These are phyloP conservation scores for Coendou prehensilis DNA, from an alignment of 2,797 vertebrate species.

Conservation along the genomic window DNA sequence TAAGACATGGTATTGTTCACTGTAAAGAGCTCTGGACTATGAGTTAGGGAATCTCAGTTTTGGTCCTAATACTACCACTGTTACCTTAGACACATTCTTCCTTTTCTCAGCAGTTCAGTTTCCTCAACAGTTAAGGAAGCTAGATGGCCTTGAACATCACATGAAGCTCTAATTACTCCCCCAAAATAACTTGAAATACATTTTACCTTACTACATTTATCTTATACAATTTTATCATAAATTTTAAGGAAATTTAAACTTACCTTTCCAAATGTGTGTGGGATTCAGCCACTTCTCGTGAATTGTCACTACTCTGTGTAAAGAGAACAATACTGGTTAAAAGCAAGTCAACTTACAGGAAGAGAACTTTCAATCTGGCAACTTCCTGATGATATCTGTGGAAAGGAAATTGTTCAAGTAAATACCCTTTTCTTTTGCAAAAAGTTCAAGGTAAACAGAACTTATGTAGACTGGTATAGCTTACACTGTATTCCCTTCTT, in stretches of 20 bases:
- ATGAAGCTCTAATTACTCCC: constrained; percentile 6
- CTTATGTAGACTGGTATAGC: not conserved
- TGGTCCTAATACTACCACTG: not conserved
- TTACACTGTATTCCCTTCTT: constrained; percentile 36
- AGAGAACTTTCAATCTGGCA: constrained; percentile 42
- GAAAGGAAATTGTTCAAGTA: constrained; percentile 52
- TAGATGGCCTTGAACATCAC: constrained; percentile 7
- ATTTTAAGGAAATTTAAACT: constrained; percentile 71
- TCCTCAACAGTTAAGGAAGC: constrained; percentile 32
- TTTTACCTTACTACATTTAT: not conserved
- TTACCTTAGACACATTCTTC: not conserved
- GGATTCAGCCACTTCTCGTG: constrained; percentile 57
- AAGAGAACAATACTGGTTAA: constrained; percentile 52
- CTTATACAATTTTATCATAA: constrained; percentile 30
- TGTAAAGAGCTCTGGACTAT: not conserved
- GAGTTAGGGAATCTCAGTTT: not conserved
- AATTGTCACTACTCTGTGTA: constrained; percentile 48
- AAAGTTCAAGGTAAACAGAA: constrained; percentile 57
- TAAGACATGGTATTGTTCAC: not conserved
- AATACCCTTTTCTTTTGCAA: constrained; percentile 22
- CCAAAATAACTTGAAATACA: not conserved
- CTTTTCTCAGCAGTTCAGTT: constrained; percentile 43
- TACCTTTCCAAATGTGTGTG: constrained; percentile 66
- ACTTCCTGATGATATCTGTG: not conserved
- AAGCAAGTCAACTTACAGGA: constrained; percentile 40